These are phyloP conservation scores for Phenganax subtilis DNA, from an alignment of 92 coral and sea anemone genomes.

Conservation along the genomic window DNA sequence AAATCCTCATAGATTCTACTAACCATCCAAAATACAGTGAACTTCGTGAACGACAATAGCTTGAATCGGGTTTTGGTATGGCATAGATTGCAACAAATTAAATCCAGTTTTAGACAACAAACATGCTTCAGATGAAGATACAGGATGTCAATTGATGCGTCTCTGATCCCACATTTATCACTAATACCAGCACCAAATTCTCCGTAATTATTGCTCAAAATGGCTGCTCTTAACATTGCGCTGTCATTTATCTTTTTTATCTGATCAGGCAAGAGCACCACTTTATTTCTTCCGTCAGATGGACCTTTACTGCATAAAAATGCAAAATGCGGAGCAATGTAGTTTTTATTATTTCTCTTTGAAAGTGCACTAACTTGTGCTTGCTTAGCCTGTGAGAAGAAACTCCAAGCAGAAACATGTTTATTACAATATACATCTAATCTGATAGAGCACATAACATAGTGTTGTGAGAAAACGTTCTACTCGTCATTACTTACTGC, in stretches of 20 bases:
- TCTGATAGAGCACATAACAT: too few relatives aligned
- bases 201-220: neutral
- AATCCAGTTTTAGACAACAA: slow-evolving; percentile 9
- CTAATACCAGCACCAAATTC: neutral
- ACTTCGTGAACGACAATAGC: slow-evolving; percentile 29
- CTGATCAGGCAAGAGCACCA: neutral
- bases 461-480: too few relatives aligned
- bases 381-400: too few relatives aligned
- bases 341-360: too few relatives aligned
- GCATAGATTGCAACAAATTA: slow-evolving; percentile 2
- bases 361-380: too few relatives aligned
- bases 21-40: slow-evolving; percentile 32
- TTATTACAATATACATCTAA: too few relatives aligned
- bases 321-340: too few relatives aligned
- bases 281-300: too few relatives aligned
- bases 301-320: too few relatives aligned
- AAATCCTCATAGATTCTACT: neutral
- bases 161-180: neutral
- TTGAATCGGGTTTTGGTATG: slow-evolving; percentile 13
- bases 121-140: slow-evolving; percentile 14
- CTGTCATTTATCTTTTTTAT: neutral
- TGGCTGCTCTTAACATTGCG: neutral
- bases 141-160: neutral
- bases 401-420: too few relatives aligned
- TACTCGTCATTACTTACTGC: too few relatives aligned